Evolutionary conservation across 1,140 invertebrate genomes (phyloP), one percentile per base, ranked within the genome.

Genomic region (Eupeodes corollae): DNA sequence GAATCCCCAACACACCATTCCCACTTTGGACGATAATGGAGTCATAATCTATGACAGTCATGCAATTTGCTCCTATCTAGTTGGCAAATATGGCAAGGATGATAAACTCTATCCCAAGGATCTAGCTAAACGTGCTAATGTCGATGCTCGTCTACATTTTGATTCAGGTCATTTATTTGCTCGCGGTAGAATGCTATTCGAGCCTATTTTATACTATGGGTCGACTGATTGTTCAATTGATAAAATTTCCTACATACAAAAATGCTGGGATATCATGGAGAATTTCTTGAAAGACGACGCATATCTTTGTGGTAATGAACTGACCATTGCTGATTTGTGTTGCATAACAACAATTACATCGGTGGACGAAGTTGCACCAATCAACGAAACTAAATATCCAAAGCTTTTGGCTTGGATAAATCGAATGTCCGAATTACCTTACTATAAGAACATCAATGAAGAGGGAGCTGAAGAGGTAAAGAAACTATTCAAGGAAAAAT

Each of bases 1-100:
- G 74, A 82, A 82, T 68, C 77, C 77, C 13, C 74, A 77, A 55
- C 79, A 81, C 46, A 78, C 76, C 1, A 68, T 83, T 43, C 80
- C 80, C 6, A 75, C 75, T 1, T 67, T 82, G 47, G 75, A 77
- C 52, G 79, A 82, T 54, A 70, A 74, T 53, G 79, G 77, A 19
- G 76, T 79, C 41, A 69, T 72, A 43, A 44, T 75, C 47, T 74
- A 69, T 70, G 75, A 75, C 52, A 79, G 78, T 62, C 73, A 76
- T 47, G 73, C 76, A 11, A 77, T 78, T 40, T 61, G 69, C n/a
- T 52, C 57, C 5, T 79, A 79, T 57, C 53, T 79, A 21, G 67
- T 64, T 6, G 69, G 63, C 30, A 72, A 73, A 55, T 79, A 79
- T 54, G 73, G 58, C 8, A 69, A 72, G 51, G 57, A 72, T 32